Base-by-base conservation (phyloP, 2,113 vertebrate species). In the Cryptotis parvus region DNA sequence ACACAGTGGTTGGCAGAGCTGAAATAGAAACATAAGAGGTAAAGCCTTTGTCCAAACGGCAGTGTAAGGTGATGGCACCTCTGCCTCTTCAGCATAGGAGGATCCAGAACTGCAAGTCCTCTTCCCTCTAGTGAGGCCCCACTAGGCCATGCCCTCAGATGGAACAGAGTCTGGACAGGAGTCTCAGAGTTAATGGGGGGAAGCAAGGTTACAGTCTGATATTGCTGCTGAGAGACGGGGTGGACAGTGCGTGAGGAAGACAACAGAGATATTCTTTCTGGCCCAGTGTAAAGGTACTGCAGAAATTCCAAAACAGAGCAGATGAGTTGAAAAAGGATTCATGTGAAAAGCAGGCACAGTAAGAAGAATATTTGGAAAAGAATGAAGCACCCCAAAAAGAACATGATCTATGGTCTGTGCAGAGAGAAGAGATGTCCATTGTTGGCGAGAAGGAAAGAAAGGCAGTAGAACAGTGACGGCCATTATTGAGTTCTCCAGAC, bases 381-480 rank as follows among this genome's bases (percentile, higher is more conserved):
- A 41, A 37, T 1, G 26, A 65, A 72, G 45, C 9, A 49, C 10
- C 9, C 45, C 10, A 49, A 49, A 49, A 45, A 6, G 11, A 45
- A 45, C 6, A 4, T 9, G 0, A 1, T 29, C 5, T 37, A 2
- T 26, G 0, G 5, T 14, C 20, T 1, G 15, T 18, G 11, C 15
- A 27, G 14, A 7, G 12, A 63, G n/a, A 14, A 31, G 52, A 31
- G 52, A 49, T 0, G 1, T 11, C n/a, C 10, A 49, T 49, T 14
- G 86, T 8, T 45, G 35, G 26, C 3, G 1, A 68, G 68, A 31
- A 22, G 37, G 14, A 35, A 55, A 24, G 26, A 45, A 15, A 68
- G 39, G 43, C 11, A 27, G 1, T 4, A 18, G 16, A 26, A 39
- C 35, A 33, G 12, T 29, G 1, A 0, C 22, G 75, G 10, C 33